Base-by-base conservation (phyloP, 2,888 invertebrate genomes). In the Drosophila nr. fundita region DNA sequence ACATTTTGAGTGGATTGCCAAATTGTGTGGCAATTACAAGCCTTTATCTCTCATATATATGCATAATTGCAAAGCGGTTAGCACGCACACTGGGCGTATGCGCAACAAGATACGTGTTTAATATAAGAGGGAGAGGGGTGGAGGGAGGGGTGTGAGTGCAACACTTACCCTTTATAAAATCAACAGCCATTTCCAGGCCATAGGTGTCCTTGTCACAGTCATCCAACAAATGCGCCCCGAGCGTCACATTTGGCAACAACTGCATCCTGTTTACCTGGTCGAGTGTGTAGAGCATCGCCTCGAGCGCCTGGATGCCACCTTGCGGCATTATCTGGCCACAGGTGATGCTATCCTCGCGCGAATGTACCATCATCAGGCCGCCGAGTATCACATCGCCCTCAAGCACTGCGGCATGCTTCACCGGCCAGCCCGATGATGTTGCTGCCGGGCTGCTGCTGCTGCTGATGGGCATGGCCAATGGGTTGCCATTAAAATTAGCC, bases 171-270 rank as follows among this genome's bases (percentile, higher is more conserved):
- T 98, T 97, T 76, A 98, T 98, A 92, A 98, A 98, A 93, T 98
- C 98, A 21, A 98, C 97, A 21, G 98, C 98, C 96, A 98, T 98
- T 92, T 98, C 98, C 79, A 98, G 94, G 0, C 98, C 98, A 90
- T 98, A 98, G 0, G 98, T 98, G 92, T 98, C 98, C 93, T 98
- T 97, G 94, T 98, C 98, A 93, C 98, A 98, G 93, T 98, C 98
- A 91, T 98, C 98, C 76, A 98, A 94, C 61, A 98, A 96, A 91
- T 98, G 97, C 13, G 97, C 97, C 45, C 98, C 98, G 15, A 98
- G 93, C 7, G 94, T 95, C 61, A 98, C 95, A 60, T 96, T 97
- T 0, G 97, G 97, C 76, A 97, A 94, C 76, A 96, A 94, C 65
- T 94, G 94, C 66, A 94, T 92, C 70, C 95, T 94, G 92, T 97